Conservation (phyloP, 1,140 invertebrate genomes). For the Micrasema minimum region DNA sequence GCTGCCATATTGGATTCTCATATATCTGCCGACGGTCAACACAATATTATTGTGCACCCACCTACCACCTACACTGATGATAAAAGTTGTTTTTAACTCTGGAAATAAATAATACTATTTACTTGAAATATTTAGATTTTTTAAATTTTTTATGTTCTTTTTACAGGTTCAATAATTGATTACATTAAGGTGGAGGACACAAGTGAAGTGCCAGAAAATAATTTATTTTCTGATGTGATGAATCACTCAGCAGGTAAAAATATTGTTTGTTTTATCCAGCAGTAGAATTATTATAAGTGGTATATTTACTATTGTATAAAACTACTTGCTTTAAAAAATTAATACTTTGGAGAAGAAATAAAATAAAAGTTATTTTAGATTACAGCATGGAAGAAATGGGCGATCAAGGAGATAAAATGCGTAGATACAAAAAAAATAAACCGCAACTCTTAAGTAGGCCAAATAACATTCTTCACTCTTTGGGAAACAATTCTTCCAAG, state of each 20-base stretch:
- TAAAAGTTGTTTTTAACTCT: neutral
- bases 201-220: conserved; percentile 3
- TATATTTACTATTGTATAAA: no score
- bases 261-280: no score
- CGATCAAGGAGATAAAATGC: conserved; percentile 7
- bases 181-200: conserved; percentile 24
- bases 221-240: neutral
- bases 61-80: conserved; percentile 17
- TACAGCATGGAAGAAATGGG: conserved; percentile 11
- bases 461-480: conserved; percentile 3
- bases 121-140: neutral
- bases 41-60: conserved; percentile 26
- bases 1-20: conserved; percentile 37
- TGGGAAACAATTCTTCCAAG: conserved; percentile 8
- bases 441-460: neutral
- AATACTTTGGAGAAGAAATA: no score
- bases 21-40: conserved; percentile 16
- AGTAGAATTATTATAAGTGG: no score
- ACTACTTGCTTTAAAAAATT: no score
- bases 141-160: neutral
- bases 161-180: neutral
- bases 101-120: neutral
- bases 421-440: conserved; percentile 3
- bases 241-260: neutral
- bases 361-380: no score